Base-by-base conservation (phyloP, 2,113 vertebrate species). In the Microtus pennsylvanicus region DNA sequence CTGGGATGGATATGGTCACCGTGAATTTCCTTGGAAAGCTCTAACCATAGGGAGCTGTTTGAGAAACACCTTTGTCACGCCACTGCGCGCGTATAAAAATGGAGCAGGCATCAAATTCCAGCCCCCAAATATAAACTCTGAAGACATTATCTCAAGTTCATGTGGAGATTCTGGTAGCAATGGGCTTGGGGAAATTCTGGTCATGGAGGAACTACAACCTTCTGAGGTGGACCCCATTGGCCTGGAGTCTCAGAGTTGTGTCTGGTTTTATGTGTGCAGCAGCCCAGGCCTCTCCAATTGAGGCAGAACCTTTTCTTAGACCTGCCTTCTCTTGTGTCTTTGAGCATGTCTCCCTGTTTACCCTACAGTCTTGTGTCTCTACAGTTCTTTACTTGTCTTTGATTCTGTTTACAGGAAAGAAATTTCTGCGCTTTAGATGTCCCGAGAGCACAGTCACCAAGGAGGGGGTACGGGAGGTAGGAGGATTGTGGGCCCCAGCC, bases 131-230 rank as follows among this genome's bases (percentile, higher is more conserved):
- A 35, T 26, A n/a, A 61, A 28, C 28, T 17, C 0, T 22, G 28
- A 69, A 75, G 47, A 10, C 5, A 0, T 30, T 3, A 5, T 30
- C 21, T 70, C 76, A 3, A 16, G n/a, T 30, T 70, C 61, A 0
- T 12, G 2, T 0, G 2, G 30, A 50, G n/a, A 5, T 24, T 28
- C 38, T 38, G 5, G 30, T 17, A 24, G 0, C 2, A 21, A 42
- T 21, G 5, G 3, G 14, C 55, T 33, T 70, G 58, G 16, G 1
- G 7, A 7, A 10, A 12, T 69, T 9, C 30, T 33, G 38, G 6
- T 42, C 61, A 17, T 42, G n/a, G 72, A 42, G 72, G 72, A 22
- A 74, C n/a, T 42, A 74, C n/a, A 74, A 24, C n/a, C n/a, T 24
- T 24, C 24, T 24, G 21, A 74, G n/a, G 72, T 42, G 21, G 8